These are phyloP conservation scores for Grammomys dolichurus DNA, from an alignment of 2,113 vertebrate species.

Conservation along the genomic window DNA sequence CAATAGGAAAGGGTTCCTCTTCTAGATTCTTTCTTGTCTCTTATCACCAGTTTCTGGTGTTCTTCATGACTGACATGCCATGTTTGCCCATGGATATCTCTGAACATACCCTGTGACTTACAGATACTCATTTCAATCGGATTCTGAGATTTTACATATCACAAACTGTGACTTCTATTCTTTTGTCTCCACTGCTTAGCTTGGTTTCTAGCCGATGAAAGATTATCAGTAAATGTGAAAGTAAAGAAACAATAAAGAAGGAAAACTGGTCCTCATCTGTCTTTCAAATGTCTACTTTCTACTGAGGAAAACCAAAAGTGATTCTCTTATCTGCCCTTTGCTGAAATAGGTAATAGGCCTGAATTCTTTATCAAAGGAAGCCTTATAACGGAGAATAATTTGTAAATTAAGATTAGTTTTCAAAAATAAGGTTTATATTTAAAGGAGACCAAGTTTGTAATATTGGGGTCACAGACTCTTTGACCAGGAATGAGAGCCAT, in stretches of 20 bases:
- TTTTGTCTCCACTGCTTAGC: neutral
- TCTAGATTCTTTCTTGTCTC: neutral
- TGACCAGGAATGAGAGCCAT: neutral
- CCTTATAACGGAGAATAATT: neutral
- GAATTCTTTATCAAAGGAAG: slow-evolving; percentile 6
- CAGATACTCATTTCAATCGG: neutral
- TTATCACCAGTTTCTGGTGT: neutral
- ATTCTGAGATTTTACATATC: neutral
- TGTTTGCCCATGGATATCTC: neutral
- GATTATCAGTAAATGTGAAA: slow-evolving; percentile 2
- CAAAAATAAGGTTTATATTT: neutral
- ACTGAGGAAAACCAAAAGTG: neutral
- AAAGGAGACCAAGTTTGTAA: slow-evolving; percentile 9
- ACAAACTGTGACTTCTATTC: neutral
- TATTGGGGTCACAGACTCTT: neutral
- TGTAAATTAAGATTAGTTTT: neutral
- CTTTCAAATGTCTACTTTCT: neutral
- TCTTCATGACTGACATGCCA: neutral
- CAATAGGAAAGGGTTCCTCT: neutral
- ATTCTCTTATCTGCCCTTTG: neutral
- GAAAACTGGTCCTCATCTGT: neutral
- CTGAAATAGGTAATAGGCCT: neutral
- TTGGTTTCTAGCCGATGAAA: slow-evolving; percentile 11
- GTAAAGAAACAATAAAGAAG: neutral
- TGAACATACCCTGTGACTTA: neutral